Base-by-base conservation (phyloP, 1,140 invertebrate species). In the Trypoxylus dichotomus region DNA sequence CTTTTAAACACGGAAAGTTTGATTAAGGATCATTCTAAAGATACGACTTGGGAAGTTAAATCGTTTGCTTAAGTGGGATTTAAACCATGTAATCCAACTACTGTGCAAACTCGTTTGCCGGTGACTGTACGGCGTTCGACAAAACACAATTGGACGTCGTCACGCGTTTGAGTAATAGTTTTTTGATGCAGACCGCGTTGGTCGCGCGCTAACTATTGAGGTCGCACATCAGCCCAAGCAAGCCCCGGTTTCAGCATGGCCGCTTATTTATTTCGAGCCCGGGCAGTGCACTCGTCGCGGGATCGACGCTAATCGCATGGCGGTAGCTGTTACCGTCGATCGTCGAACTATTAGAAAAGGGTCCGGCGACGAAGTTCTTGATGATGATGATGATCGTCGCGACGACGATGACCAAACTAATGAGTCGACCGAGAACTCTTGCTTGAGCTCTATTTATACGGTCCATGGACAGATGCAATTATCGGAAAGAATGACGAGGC, bases 191-290 rank as follows among this genome's bases (percentile, higher is more conserved):
- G 60, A 63, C n/a, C 60, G 25, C 60, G 60, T 19, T 19, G 60
- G 21, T 63, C 60, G 13, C n/a, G 60, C 25, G 21, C 19, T 27
- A 63, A 24, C 8, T 63, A 63, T 63, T 63, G 60, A 63, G 60
- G 60, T 63, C 60, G 60, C 21, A 21, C 25, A 47, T 47, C 43
- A 47, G 43, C 43, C n/a, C 13, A 47, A 47, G 19, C 60, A 21
- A 58, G 47, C 25, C 60, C 60, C 60, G 60, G 15, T 63, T 63
- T 63, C 60, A 63, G 60, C 60, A 63, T 63, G 60, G 60, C 60
- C 60, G 60, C 60, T 24, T 24, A 63, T 63, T 63, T 63, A 63
- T 63, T 63, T 63, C 60, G 60, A 63, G 60, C 19, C 13, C 60
- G 60, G 60, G 5, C 60, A 63, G 13, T 63, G 60, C 60, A 63